A percentile compares a stretch with the other conserved stretches of the same genome.
Evolutionary conservation across 1,140 invertebrate species (phyloP).

Genomic region (Caenorhabditis elegans): DNA sequence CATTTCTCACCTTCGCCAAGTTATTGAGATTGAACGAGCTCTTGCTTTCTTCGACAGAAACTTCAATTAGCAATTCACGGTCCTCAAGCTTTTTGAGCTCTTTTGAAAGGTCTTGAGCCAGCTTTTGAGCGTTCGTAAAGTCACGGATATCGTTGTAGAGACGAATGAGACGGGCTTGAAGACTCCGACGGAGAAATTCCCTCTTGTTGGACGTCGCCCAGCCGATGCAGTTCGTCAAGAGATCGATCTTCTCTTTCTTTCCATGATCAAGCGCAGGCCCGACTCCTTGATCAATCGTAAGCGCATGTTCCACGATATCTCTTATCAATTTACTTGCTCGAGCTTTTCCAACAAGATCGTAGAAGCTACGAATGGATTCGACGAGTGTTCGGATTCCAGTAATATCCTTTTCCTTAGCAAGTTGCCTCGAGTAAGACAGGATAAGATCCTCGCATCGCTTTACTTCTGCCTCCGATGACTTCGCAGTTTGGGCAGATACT

Average conservation of each 20-base stretch:
- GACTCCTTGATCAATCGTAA: slow-evolving; percentile 78
- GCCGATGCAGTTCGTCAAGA: slow-evolving; percentile 82
- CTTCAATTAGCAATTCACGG: slow-evolving; percentile 94
- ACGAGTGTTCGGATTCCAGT: slow-evolving; percentile 83
- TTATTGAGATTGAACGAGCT: slow-evolving; percentile 39
- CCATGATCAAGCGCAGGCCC: slow-evolving; percentile 80
- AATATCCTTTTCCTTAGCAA: slow-evolving; percentile 52
- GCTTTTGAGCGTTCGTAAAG: slow-evolving; percentile 51
- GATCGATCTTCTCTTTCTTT: slow-evolving; percentile 69
- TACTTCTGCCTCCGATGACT: slow-evolving; percentile 50
- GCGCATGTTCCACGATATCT: slow-evolving; percentile 91
- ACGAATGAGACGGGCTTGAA: slow-evolving; percentile 73
- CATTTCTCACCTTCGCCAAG: background rate
- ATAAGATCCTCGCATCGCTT: slow-evolving; percentile 55
- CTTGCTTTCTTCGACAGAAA: slow-evolving; percentile 57
- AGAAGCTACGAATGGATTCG: slow-evolving; percentile 70
- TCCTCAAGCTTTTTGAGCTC: slow-evolving; percentile 99
- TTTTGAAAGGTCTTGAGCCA: slow-evolving; percentile 78
- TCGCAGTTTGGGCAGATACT: background rate
- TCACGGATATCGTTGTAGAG: slow-evolving; percentile 59
- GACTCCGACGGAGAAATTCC: slow-evolving; percentile 90
- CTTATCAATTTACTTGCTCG: slow-evolving; percentile 97
- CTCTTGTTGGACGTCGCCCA: slow-evolving; percentile 97
- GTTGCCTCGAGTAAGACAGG: slow-evolving; percentile 51
- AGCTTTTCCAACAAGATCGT: slow-evolving; percentile 80